phyloP scores from a whole-genome alignment of 2,888 invertebrate species.

The Zhuqinia jingwanae region DNA sequence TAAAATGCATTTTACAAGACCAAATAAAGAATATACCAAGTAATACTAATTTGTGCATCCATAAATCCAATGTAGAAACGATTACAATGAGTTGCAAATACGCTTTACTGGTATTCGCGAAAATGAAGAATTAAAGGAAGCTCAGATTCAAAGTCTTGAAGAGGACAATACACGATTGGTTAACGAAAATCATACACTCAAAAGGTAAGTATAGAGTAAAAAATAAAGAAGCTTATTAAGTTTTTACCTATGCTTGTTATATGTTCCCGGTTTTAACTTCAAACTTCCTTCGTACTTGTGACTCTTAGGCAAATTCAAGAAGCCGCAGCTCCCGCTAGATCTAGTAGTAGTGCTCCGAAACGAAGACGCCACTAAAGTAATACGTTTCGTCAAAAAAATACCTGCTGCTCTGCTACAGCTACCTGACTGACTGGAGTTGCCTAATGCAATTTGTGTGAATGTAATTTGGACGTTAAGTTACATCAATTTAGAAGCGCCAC shows the following conservation, averaged over 20 bases:
- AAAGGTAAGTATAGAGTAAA: slow-evolving; percentile 23
- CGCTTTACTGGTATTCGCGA: slow-evolving; percentile 45
- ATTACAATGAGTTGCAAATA: slow-evolving; percentile 70
- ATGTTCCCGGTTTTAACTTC: too few species aligned
- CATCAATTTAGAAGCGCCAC: too few species aligned
- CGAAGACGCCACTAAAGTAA: neutral
- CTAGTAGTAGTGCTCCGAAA: neutral
- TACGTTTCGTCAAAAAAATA: too few species aligned
- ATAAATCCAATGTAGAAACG: slow-evolving; percentile 59
- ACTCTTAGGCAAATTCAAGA: neutral
- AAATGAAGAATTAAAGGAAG: slow-evolving; percentile 58
- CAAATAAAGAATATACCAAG: too few species aligned
- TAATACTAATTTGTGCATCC: neutral
- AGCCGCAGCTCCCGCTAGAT: neutral
- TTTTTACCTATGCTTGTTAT: neutral
- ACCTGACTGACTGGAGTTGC: too few species aligned
- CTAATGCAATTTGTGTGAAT: too few species aligned
- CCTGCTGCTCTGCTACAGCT: too few species aligned
- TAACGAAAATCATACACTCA: slow-evolving; percentile 43
- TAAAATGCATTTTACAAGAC: neutral
- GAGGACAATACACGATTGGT: slow-evolving; percentile 31
- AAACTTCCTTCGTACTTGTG: too few species aligned
- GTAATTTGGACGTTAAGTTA: too few species aligned
- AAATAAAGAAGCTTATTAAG: neutral
- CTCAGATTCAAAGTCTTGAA: slow-evolving; percentile 61